These are phyloP conservation scores for Rhopalosiphum maidis DNA, from an alignment of 1,140 invertebrate genomes.

Conservation along the genomic window DNA sequence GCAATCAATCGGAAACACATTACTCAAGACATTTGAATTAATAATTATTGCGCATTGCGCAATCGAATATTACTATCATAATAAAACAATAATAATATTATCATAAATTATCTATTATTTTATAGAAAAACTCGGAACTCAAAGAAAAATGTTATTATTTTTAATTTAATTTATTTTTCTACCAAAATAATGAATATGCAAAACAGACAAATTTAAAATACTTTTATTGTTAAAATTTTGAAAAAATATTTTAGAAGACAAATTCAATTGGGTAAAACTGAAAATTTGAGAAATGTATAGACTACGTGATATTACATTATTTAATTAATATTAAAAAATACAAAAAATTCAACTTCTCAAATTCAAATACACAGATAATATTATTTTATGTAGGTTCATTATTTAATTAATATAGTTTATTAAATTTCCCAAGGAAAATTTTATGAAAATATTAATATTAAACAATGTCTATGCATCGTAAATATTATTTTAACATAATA, in stretches of 20 bases:
- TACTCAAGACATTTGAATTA: too few relatives aligned
- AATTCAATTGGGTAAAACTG: neutral
- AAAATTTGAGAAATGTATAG: neutral
- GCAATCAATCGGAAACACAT: neutral
- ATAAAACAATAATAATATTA: too few relatives aligned
- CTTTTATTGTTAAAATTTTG: neutral
- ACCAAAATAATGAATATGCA: too few relatives aligned
- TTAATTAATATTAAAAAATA: too few relatives aligned
- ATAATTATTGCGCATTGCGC: too few relatives aligned
- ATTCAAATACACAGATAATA: neutral
- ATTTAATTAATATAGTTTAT: neutral
- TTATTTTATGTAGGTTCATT: neutral
- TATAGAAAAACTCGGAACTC: neutral
- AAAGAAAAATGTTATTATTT: neutral
- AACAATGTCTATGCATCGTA: neutral
- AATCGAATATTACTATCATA: too few relatives aligned
- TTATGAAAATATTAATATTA: conserved; percentile 9
- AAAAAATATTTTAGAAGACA: neutral
- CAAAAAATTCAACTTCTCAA: neutral
- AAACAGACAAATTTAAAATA: too few relatives aligned
- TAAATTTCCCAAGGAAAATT: neutral
- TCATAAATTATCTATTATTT: neutral
- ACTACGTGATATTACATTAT: too few relatives aligned
- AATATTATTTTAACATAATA: conserved; percentile 19
- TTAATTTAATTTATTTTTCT: too few relatives aligned